Base-by-base conservation (phyloP, 2,888 invertebrate species). In the Lamellibrachia satsuma region DNA sequence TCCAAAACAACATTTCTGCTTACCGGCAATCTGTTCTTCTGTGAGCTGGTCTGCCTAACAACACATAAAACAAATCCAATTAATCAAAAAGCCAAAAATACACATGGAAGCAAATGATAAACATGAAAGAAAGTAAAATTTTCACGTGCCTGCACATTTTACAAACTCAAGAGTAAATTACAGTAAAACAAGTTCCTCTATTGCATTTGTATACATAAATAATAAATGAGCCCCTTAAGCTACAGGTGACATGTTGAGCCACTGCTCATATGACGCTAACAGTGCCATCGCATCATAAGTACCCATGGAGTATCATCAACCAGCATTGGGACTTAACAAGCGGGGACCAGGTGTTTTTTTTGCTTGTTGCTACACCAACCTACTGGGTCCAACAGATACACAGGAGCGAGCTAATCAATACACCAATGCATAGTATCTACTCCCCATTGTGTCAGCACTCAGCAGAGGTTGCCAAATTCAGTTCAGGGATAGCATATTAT, bases 11-110 rank as follows among this genome's bases (percentile, higher is more conserved):
- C 15, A 90, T 90, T 90, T 91, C 15, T 22, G 92, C 93, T 91
- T 52, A 93, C 93, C 93, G 90, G 94, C 94, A 92, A 94, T 94
- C 91, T 94, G 94, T 93, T 94, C 94, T 93, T 94, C 94, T 93
- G 94, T 94, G 39, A 94, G 93, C 92, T 94, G 94, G 92, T 94
- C 94, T 75, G 94, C 94, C 94, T 94, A 92, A 92, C 52, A 91
- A 15, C 27, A 90, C 90, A 92, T 52, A 91, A 52, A 39, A 90
- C 60, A 92, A 92, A 90, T 39, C 22, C 8, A 60, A 52, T 91
- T 91, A 91, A 91, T 9, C 11, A 75, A 75, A 75, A 75, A 75
- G 22, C 75, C 22, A 22, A 22, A 75, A 75, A 75, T 15, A 22
- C 22, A 75, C 15, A 22, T 3, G 6, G 1, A 75, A 22, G n/a